Conservation (phyloP, 2,888 invertebrate genomes). For the Ametastegia equiseti region DNA sequence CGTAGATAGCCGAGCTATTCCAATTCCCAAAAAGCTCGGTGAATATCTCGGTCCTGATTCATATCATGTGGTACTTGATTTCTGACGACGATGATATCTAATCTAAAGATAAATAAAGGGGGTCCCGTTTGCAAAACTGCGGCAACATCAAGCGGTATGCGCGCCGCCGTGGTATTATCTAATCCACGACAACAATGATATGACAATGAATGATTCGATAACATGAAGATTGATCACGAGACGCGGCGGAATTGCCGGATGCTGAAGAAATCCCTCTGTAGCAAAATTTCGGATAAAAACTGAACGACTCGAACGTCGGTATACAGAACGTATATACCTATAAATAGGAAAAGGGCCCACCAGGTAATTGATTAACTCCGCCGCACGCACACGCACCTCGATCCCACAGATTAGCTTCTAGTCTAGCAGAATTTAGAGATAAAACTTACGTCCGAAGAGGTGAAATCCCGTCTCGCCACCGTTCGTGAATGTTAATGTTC, state of each 20-base stretch:
- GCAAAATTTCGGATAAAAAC: background rate
- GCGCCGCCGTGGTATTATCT: background rate
- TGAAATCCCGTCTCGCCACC: background rate
- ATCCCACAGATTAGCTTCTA: background rate
- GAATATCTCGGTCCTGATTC: background rate
- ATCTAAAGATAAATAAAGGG: too few species aligned
- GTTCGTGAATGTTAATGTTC: slow-evolving; percentile 42
- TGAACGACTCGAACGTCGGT: background rate
- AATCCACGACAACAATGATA: background rate
- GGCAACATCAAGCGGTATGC: too few species aligned
- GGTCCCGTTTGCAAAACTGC: background rate
- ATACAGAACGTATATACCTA: background rate
- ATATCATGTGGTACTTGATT: background rate
- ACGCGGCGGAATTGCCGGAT: background rate
- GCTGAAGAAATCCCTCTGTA: background rate
- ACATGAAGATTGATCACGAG: background rate
- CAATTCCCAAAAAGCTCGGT: background rate
- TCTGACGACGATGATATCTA: background rate
- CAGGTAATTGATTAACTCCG: slow-evolving; percentile 6
- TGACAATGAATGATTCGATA: background rate
- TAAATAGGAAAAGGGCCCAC: background rate
- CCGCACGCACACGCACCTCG: background rate
- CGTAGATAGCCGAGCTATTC: background rate
- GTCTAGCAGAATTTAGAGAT: background rate
- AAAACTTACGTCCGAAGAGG: background rate